Base-by-base conservation (phyloP, 2,113 vertebrate species). In the Gorsachius goisagi region DNA sequence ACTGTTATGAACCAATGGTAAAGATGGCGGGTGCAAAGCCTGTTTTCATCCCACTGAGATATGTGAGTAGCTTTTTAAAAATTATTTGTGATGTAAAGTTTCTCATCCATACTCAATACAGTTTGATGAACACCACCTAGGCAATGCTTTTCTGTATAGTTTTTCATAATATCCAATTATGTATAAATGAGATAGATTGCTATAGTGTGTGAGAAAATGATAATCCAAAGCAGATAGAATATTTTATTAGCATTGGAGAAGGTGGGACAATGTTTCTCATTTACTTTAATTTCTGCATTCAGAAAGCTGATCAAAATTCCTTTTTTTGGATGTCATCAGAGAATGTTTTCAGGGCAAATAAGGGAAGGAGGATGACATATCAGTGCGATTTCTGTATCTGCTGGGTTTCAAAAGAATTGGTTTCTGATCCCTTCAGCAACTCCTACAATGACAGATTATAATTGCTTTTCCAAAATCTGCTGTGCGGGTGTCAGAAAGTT, bases 1-100 rank as follows among this genome's bases (percentile, higher is more conserved):
- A 99, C 76, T 99, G 99, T 94, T 99, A 99, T 3, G 98, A 99
- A 30, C 98, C 99, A 9, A 99, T 99, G 99, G 98, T 99, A 37
- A 98, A 96, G 93, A 99, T 99, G 99, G 99, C 98, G 0, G 99
- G 99, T 90, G 99, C 98, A 75, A 99, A 96, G 49, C 99, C 99
- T 74, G 98, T 99, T 92, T 98, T 98, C 72, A 98, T 99, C 88
- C 98, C 99, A 3, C 90, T 99, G 66, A 97, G 98, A 97, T 97
- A 95, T 83, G 99, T 99, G 94, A 99, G 99, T 99, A 92, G 60
- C 60, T 79, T 93, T 91, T 69, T 5, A 55, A 91, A 84, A 63
- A 62, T 18, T n/a, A 33, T 35, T 85, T 50, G 9, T 60, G 41
- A 12, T 67, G 52, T 41, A 5, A 83, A 69, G n/a, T 69, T 90